phyloP scores from a whole-genome alignment of 2,888 invertebrate species.

The Ryuthela nishihirai region DNA sequence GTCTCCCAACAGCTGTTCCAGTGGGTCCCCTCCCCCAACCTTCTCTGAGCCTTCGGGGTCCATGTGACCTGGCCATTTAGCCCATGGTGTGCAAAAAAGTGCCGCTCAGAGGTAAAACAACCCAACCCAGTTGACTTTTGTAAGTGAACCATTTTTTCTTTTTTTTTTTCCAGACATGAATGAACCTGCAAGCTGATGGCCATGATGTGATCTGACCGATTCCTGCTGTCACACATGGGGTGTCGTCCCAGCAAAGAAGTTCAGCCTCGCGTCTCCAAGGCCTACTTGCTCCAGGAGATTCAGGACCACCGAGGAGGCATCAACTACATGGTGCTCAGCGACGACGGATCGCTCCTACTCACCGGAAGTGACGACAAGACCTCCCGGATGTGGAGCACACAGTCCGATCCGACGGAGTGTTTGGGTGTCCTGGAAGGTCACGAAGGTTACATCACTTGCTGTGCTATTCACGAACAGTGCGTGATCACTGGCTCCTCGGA shows the following conservation, averaged over 20 bases:
- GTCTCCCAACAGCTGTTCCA: no score
- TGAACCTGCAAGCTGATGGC: no score
- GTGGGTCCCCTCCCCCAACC: no score
- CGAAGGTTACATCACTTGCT: conserved; percentile 53
- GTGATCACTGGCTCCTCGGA: conserved; percentile 56
- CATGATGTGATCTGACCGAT: no score
- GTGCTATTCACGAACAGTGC: conserved; percentile 53
- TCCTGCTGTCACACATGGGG: no score
- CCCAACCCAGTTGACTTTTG: no score
- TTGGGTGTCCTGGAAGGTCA: conserved; percentile 46
- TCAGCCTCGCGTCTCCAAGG: neutral
- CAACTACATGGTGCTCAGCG: conserved; percentile 55
- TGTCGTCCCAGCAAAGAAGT: conserved; percentile 22
- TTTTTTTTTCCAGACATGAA: no score
- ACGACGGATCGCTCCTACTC: conserved; percentile 54
- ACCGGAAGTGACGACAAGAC: conserved; percentile 56
- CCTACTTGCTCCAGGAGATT: conserved; percentile 41
- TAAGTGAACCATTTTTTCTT: no score
- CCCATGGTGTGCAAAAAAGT: no score
- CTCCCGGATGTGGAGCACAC: conserved; percentile 54
- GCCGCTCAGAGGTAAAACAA: no score
- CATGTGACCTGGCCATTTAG: no score
- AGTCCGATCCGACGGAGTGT: conserved; percentile 52
- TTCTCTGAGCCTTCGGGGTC: no score
- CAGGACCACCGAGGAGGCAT: conserved; percentile 53